Evolutionary conservation across 2,888 invertebrate species (phyloP), one percentile per base, ranked within the genome.

Genomic region (Drosophila antonietae): DNA sequence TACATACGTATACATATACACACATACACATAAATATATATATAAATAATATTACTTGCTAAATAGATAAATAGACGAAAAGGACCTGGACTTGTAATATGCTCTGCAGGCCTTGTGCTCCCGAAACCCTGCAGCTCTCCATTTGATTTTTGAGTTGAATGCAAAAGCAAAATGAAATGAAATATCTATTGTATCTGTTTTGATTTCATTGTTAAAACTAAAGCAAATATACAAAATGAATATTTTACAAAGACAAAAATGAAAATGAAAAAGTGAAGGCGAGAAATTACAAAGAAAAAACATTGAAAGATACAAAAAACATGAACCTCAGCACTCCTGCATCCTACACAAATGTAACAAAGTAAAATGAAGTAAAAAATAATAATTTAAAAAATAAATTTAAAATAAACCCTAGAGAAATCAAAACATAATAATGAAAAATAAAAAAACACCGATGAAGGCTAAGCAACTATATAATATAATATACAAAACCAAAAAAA

Each of bases 271-370:
- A 57, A 57, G 52, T 61, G 68, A 73, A 68, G 73, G 71, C 77
- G 83, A 87, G 65, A 88, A 85, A 80, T 83, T 86, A 86, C 86
- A 88, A 86, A 89, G 65, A 63, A 75, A 84, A 79, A 88, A 89
- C 88, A 89, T 86, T 88, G 71, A 88, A 85, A 88, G 90, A 89
- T 91, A 91, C 90, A 90, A 91, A 89, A 79, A 82, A 90, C 88
- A 75, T 89, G 89, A 91, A 90, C 90, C 91, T 91, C 90, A 90
- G 88, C 90, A 91, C 88, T 90, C 92, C 87, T 83, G 84, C 90
- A 88, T 88, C 88, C 90, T 90, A 87, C 90, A 89, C 87, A 89
- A 84, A 87, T 86, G 87, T 86, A 86, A 86, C 87, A 86, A 89
- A 81, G 71, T 68, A 81, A 84, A 78, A 18, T 67, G 78, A 73